Percentiles rank a stretch among this genome's conserved stretches.
phyloP scores from a whole-genome alignment of 1,140 invertebrate genomes.

The Ceratosolen solmsi region DNA sequence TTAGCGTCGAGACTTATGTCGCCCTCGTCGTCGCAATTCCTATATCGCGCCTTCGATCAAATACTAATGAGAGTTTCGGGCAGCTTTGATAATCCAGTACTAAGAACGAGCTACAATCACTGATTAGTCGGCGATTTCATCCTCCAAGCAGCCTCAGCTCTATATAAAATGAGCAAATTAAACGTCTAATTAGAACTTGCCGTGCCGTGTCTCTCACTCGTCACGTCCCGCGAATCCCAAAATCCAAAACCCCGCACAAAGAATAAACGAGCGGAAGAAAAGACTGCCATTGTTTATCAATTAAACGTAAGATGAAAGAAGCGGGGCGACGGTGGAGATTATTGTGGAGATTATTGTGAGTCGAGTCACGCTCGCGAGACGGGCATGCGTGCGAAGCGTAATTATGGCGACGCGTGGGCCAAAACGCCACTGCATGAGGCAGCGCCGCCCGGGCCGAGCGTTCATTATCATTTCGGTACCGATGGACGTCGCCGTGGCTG shows the following conservation, averaged over 20 bases:
- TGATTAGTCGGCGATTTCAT: too few relatives aligned
- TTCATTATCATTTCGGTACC: conserved; percentile 63
- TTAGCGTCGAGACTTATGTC: too few relatives aligned
- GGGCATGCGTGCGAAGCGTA: conserved; percentile 66
- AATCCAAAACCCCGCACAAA: too few relatives aligned
- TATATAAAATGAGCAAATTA: background rate
- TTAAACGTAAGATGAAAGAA: conserved; percentile 35
- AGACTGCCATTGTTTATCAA: conserved; percentile 48
- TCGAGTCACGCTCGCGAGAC: conserved; percentile 66
- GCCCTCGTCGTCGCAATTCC: too few relatives aligned
- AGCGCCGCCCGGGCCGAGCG: conserved; percentile 43
- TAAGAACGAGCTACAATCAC: too few relatives aligned
- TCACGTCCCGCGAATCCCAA: too few relatives aligned
- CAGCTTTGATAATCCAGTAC: too few relatives aligned
- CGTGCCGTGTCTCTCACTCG: background rate
- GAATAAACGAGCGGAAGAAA: too few relatives aligned
- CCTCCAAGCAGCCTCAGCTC: background rate
- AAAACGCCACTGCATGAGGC: conserved; percentile 65
- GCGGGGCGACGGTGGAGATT: background rate
- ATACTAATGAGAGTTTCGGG: too few relatives aligned
- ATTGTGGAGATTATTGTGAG: conserved; percentile 58
- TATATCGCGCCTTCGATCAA: too few relatives aligned
- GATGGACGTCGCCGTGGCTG: conserved; percentile 19
- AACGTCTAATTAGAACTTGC: background rate
- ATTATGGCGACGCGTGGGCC: conserved; percentile 70